A percentile compares a stretch with the other conserved stretches of the same genome.
These are phyloP conservation scores for Actinia tenebrosa DNA, from an alignment of 64 coral and sea anemone genomes.

Conservation along the genomic window DNA sequence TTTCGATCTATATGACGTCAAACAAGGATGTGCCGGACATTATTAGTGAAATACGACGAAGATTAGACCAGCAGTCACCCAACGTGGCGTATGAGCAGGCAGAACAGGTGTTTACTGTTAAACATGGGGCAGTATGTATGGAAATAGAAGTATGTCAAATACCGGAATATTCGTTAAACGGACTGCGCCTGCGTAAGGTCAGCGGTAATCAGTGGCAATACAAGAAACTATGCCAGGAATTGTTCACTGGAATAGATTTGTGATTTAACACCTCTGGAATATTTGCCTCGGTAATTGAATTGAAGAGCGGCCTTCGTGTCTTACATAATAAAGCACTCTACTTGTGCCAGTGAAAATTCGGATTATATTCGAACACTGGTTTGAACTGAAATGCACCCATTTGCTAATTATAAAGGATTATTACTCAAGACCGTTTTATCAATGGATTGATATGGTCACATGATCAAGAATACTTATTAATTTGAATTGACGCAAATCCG, in stretches of 20 bases:
- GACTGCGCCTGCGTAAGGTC: constrained; percentile 78
- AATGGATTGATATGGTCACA: neutral
- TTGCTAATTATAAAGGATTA: neutral
- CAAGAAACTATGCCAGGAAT: constrained; percentile 91
- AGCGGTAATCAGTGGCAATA: constrained; percentile 94
- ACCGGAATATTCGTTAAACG: constrained; percentile 71
- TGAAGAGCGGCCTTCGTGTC: neutral
- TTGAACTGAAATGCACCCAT: neutral
- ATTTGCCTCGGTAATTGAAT: neutral
- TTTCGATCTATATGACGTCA: constrained; percentile 87
- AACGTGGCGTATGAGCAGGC: constrained; percentile 76
- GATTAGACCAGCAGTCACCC: constrained; percentile 74
- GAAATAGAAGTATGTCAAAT: constrained; percentile 91
- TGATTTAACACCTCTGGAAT: neutral
- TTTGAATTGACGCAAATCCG: too few species aligned
- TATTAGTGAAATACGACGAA: constrained; percentile 77
- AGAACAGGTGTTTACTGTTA: constrained; percentile 80
- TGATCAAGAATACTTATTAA: too few species aligned
- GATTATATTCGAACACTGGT: neutral
- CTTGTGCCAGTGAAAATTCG: neutral
- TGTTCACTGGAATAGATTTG: constrained; percentile 87
- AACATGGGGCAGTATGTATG: constrained; percentile 74
- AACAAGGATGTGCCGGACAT: constrained; percentile 85
- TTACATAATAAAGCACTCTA: neutral
- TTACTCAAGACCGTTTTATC: neutral